Conservation (phyloP, 2,888 invertebrate species). For the Dolomedes plantarius region DNA sequence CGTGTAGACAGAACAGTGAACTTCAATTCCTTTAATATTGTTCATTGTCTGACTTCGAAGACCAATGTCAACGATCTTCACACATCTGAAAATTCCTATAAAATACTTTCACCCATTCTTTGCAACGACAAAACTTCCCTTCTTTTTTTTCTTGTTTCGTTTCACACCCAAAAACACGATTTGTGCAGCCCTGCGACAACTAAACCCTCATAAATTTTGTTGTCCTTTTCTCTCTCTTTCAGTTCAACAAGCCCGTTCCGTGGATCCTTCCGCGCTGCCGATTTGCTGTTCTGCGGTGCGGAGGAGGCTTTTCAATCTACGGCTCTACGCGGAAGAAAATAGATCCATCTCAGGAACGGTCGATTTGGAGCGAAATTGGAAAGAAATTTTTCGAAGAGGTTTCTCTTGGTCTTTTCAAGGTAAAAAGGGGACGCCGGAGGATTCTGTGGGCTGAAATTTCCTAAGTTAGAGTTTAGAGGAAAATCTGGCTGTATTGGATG, state of each 20-base stretch:
- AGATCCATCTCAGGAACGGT: constrained; percentile 4
- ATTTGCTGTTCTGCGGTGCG: not conserved
- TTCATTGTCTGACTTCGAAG: not conserved
- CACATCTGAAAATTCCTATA: constrained; percentile 2
- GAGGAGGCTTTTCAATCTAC: not conserved
- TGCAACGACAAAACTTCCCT: not conserved
- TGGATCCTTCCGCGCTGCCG: constrained; percentile 11
- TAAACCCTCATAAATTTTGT: constrained; percentile 13
- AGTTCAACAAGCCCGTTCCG: constrained; percentile 10
- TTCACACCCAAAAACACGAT: constrained; percentile 7
- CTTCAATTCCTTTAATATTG: not conserved
- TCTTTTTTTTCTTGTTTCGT: constrained; percentile 4
- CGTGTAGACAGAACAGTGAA: not conserved
- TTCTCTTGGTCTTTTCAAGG: not conserved
- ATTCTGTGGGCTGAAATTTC: not conserved
- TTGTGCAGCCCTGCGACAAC: not conserved
- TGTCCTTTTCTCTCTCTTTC: not conserved
- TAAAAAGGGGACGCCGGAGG: not conserved
- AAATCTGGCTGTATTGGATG: not conserved
- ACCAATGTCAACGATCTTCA: constrained; percentile 11
- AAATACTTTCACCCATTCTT: constrained; percentile 2
- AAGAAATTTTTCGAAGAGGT: constrained; percentile 9
- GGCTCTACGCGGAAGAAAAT: constrained; percentile 7
- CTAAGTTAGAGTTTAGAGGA: not conserved
- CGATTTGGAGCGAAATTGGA: constrained; percentile 14